A percentile compares a stretch with the other conserved stretches of the same genome.
Conservation (phyloP, 2,888 invertebrate genomes). For the Cantharis rustica region DNA sequence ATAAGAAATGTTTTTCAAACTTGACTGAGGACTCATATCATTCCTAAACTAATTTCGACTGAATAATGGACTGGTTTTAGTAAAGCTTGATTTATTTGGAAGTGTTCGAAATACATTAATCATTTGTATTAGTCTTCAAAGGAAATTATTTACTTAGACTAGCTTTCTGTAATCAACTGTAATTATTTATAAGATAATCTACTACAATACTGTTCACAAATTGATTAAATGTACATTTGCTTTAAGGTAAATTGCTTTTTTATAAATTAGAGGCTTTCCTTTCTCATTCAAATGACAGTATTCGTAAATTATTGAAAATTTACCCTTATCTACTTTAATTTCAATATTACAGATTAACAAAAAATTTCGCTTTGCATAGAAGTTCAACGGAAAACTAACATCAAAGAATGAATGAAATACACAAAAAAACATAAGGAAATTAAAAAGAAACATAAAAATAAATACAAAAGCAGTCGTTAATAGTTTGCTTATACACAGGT, state of each 20-base stretch:
- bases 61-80: neutral
- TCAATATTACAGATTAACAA: neutral
- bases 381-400: neutral
- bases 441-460: neutral
- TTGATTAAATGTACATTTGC: neutral
- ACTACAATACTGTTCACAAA: neutral
- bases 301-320: neutral
- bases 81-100: neutral
- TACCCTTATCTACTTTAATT: neutral
- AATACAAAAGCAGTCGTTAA: too few species aligned
- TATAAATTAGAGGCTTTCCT: neutral
- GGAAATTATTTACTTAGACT: slow-evolving; percentile 2
- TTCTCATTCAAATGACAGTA: neutral
- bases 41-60: neutral
- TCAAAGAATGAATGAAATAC: neutral
- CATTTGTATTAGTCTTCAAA: slow-evolving; percentile 1
- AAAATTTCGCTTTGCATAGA: too few species aligned
- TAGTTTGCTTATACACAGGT: too few species aligned
- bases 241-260: neutral
- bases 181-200: slow-evolving; percentile 1
- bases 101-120: slow-evolving; percentile 3
- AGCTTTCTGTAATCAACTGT: slow-evolving; percentile 2
- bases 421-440: too few species aligned
- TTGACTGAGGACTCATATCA: neutral
- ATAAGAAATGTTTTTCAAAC: neutral